Conservation (phyloP, 1,140 invertebrate genomes). For the Xylocopa sonorina region DNA sequence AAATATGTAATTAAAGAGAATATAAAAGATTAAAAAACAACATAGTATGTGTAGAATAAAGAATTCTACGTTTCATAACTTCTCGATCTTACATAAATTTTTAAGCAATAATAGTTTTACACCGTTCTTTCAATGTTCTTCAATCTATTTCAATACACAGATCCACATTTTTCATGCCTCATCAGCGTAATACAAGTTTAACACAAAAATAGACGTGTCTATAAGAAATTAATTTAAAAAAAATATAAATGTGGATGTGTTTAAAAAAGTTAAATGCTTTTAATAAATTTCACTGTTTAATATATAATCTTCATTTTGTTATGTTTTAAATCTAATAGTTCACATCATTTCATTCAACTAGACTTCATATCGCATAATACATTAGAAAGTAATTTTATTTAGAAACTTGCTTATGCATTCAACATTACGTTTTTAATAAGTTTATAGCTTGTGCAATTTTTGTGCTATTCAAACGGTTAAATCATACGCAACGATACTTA, state of each 20-base stretch:
- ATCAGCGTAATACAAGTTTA: constrained; percentile 9
- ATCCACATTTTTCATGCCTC: not conserved
- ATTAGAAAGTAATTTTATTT: constrained; percentile 12
- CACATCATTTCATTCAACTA: not conserved
- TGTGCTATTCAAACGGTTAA: constrained; percentile 22
- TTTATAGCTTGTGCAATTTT: constrained; percentile 37
- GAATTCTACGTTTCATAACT: not conserved
- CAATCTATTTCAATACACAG: constrained; percentile 11
- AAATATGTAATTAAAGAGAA: constrained; percentile 14
- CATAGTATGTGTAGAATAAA: not conserved
- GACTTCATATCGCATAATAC: constrained; percentile 1
- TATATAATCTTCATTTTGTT: not conserved
- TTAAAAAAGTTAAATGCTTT: constrained; percentile 3
- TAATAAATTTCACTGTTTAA: constrained; percentile 12
- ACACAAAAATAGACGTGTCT: not conserved
- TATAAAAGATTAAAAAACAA: constrained; percentile 1
- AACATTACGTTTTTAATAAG: not conserved
- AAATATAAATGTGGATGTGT: not conserved
- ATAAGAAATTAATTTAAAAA: no score
- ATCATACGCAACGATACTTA: not conserved
- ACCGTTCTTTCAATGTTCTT: not conserved
- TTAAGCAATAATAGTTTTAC: constrained; percentile 6
- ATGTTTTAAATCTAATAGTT: constrained; percentile 2
- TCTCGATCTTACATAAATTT: not conserved
- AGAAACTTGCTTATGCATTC: constrained; percentile 16